These are phyloP conservation scores for Ormyrus labotus DNA, from an alignment of 2,888 invertebrate species.

Conservation along the genomic window DNA sequence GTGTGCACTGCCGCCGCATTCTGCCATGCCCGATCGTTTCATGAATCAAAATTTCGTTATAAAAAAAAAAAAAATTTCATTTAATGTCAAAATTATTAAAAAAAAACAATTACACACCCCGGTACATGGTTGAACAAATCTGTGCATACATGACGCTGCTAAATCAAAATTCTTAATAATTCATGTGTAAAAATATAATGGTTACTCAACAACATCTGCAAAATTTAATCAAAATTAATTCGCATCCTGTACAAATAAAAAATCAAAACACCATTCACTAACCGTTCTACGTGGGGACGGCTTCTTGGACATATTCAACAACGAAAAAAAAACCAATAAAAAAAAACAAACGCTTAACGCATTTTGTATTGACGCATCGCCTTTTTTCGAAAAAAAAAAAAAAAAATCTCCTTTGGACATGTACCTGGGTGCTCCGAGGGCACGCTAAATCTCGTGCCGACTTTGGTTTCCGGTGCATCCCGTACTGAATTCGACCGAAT, in stretches of 20 bases:
- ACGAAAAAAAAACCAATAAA: constrained; percentile 40
- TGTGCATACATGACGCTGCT: constrained; percentile 2
- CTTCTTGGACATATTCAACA: constrained; percentile 63
- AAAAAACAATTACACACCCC: constrained; percentile 62
- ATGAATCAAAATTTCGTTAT: constrained; percentile 55
- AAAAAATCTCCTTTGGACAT: constrained; percentile 67
- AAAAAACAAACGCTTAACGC: constrained; percentile 60
- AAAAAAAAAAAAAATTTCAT: not conserved
- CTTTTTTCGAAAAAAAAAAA: constrained; percentile 56
- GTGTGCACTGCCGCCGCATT: constrained; percentile 71
- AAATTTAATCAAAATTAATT: constrained; percentile 48
- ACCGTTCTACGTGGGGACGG: constrained; percentile 65
- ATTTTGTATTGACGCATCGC: constrained; percentile 60
- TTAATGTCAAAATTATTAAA: not conserved
- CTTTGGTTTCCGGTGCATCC: constrained; percentile 73
- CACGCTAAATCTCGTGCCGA: constrained; percentile 70
- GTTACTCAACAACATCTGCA: constrained; percentile 22
- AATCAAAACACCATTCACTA: constrained; percentile 58
- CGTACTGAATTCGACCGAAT: constrained; percentile 73
- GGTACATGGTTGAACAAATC: constrained; percentile 65
- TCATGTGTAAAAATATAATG: constrained; percentile 18
- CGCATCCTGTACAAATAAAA: constrained; percentile 51
- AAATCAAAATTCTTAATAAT: constrained; percentile 27
- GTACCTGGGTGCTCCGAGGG: constrained; percentile 75
- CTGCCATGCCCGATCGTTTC: constrained; percentile 67